Conservation (phyloP, 2,113 vertebrate species). For the Crocuta crocuta region DNA sequence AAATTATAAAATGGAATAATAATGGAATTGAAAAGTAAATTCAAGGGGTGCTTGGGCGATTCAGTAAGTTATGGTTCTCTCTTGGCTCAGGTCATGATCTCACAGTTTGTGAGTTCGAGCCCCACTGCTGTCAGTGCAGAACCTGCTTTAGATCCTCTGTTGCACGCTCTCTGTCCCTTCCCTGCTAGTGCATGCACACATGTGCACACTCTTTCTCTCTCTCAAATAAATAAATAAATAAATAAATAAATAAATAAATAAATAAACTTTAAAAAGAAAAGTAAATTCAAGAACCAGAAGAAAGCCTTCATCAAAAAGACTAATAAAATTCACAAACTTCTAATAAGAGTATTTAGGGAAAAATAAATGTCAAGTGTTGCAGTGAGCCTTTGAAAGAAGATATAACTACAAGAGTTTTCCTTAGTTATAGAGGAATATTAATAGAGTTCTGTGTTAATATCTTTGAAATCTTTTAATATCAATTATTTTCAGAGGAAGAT, state of each 20-base stretch:
- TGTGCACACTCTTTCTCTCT: too few relatives aligned
- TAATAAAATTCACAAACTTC: not conserved
- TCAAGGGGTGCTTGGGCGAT: not conserved
- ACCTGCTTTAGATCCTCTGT: too few relatives aligned
- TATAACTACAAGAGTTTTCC: not conserved
- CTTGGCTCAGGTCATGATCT: too few relatives aligned
- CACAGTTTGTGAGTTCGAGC: too few relatives aligned
- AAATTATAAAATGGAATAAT: not conserved
- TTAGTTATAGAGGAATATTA: not conserved
- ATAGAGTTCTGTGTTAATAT: not conserved
- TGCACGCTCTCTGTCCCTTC: too few relatives aligned
- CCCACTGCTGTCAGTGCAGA: too few relatives aligned
- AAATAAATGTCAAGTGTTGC: not conserved
- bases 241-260: too few relatives aligned
- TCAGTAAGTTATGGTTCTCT: too few relatives aligned
- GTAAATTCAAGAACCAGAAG: not conserved
- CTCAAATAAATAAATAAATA: too few relatives aligned
- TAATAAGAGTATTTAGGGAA: not conserved
- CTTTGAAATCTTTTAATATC: not conserved
- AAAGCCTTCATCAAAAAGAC: not conserved
- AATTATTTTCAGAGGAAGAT: not conserved
- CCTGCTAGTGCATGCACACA: too few relatives aligned
- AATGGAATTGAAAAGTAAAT: constrained; percentile 7
- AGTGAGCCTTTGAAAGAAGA: not conserved
- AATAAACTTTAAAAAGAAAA: not conserved